Evolutionary conservation across 2,797 vertebrate species (phyloP), one percentile per base, ranked within the genome.

Genomic region (Poecile montanus): DNA sequence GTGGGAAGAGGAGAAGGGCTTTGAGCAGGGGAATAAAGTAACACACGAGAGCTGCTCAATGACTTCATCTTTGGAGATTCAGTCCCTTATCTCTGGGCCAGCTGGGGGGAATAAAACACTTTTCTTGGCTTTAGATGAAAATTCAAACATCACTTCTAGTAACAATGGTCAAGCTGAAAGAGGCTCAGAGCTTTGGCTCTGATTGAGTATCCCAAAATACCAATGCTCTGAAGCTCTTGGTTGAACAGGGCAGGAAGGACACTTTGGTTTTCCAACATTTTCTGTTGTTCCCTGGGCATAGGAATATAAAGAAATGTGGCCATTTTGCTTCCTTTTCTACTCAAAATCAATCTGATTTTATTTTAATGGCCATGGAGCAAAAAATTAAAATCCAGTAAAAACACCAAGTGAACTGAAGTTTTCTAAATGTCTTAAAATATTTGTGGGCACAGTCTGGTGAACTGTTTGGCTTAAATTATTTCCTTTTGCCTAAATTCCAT

Each of bases 31-130:
- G 29, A 76, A 88, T 74, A 22, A 88, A 94, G 71, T 11, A 82
- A 90, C 53, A 68, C 29, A 61, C 9, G 73, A 91, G 73, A 95
- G 58, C 25, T 48, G 75, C 34, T 72, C 22, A 0, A 65, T 56
- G 36, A 36, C 11, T 72, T 68, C 25, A 60, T 68, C 73, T 71
- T 48, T 73, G 70, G 50, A 80, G 68, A 91, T 92, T 90, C 89
- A 79, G 45, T 63, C 48, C 73, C 79, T 89, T 93, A 82, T 90
- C 91, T 93, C 74, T 68, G 74, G 50, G 85, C 94, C 95, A 96
- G 92, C 70, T 90, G 73, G 68, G 72, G 14, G 85, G 84, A 94
- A 89, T 53, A 32, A 91, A 90, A 89, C 65, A 36, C 27, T 89
- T 85, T 53, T 48, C 79, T 47, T 62, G 38, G 58, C 42, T 75